A percentile compares a stretch with the other conserved stretches of the same genome.
Conservation (phyloP, 2,888 invertebrate species). For the Lasioglossum villosulum region DNA sequence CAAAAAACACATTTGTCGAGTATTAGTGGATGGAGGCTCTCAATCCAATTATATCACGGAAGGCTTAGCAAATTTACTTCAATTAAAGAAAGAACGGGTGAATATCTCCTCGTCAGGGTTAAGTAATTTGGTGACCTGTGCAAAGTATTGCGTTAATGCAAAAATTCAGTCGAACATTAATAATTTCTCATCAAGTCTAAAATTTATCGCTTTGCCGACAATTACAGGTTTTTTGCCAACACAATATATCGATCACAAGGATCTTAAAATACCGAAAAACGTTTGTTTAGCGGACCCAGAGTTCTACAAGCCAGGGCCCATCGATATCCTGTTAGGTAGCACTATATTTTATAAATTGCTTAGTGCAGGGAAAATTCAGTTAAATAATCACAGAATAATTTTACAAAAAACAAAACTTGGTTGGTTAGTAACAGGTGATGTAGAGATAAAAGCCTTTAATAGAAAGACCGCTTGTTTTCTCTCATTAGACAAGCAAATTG, state of each 20-base stretch:
- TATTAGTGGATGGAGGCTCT: constrained; percentile 6
- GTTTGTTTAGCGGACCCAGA: too few relatives aligned
- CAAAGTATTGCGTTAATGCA: not conserved
- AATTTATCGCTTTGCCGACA: not conserved
- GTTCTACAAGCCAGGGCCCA: too few relatives aligned
- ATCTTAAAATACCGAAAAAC: too few relatives aligned
- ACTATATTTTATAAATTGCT: too few relatives aligned
- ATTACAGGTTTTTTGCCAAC: not conserved
- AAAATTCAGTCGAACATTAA: not conserved
- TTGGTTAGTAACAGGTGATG: too few relatives aligned
- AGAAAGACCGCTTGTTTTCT: not conserved
- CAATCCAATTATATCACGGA: constrained; percentile 17
- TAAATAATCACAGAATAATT: too few relatives aligned
- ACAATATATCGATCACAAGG: too few relatives aligned
- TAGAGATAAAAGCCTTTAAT: too few relatives aligned
- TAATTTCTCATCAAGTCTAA: not conserved
- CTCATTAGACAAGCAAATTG: not conserved
- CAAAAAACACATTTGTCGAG: constrained; percentile 10
- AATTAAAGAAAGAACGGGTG: not conserved
- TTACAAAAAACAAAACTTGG: too few relatives aligned
- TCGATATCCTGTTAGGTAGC: too few relatives aligned
- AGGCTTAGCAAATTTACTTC: not conserved
- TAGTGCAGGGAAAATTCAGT: too few relatives aligned
- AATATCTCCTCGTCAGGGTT: constrained; percentile 2
- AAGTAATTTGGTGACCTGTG: not conserved